Evolutionary conservation across 2,888 invertebrate genomes (phyloP).

Genomic region (Eurytoma adleriae): DNA sequence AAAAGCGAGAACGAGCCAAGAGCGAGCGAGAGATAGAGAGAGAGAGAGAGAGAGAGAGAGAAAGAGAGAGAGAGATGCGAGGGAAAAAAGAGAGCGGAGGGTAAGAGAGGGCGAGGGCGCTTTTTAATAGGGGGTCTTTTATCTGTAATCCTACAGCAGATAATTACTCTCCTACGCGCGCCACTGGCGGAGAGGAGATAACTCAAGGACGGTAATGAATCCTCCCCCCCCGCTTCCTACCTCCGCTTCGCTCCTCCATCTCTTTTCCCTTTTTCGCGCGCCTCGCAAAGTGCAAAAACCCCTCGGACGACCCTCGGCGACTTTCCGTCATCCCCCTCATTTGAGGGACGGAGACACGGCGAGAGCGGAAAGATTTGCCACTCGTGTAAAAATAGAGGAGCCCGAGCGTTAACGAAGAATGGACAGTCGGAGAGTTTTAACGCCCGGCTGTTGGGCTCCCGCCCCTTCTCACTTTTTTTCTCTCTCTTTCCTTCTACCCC

Average conservation of each 20-base stretch:
- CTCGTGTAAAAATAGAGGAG: conserved; percentile 36
- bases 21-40: not conserved
- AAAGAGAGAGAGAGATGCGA: conserved; percentile 5
- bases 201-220: conserved; percentile 70
- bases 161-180: conserved; percentile 70
- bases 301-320: conserved; percentile 11
- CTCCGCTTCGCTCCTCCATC: not conserved
- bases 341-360: conserved; percentile 20
- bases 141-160: conserved; percentile 70
- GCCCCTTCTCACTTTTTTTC: not conserved
- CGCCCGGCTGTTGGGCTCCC: conserved; percentile 22
- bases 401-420: conserved; percentile 31
- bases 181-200: conserved; percentile 65
- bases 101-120: conserved; percentile 27
- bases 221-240: conserved; percentile 57
- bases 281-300: conserved; percentile 51
- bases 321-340: conserved; percentile 30
- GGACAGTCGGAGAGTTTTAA: conserved; percentile 49
- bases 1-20: conserved; percentile 45
- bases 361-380: conserved; percentile 41
- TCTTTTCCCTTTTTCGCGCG: conserved; percentile 32
- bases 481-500: not conserved
- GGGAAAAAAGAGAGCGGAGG: conserved; percentile 51
- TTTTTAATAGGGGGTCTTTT: conserved; percentile 67
- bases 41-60: conserved; percentile 3